Percentiles rank a stretch among this genome's conserved stretches.
Evolutionary conservation across 1,140 invertebrate genomes (phyloP).

Genomic region (Pemphigus obesinymphae): DNA sequence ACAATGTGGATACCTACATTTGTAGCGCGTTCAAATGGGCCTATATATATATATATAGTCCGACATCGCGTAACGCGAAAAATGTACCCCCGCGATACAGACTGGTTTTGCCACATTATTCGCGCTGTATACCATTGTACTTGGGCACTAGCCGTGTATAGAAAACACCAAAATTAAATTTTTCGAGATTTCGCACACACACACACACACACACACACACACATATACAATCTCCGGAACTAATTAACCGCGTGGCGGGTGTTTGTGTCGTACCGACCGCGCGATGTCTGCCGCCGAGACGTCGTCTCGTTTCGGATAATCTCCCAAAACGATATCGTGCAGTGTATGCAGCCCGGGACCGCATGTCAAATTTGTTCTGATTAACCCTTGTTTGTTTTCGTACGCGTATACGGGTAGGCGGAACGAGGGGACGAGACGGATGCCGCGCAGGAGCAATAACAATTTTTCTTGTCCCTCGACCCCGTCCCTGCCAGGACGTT

Average conservation of each 20-base stretch:
- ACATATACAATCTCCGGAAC: background rate
- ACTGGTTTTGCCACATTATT: too few species aligned
- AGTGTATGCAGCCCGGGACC: background rate
- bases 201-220: background rate
- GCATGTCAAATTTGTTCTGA: slow-evolving; percentile 1
- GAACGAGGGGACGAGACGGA: background rate
- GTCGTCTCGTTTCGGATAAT: slow-evolving; percentile 9
- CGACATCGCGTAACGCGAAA: too few species aligned
- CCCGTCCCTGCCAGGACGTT: background rate
- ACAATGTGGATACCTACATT: too few species aligned
- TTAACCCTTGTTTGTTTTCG: slow-evolving; percentile 27
- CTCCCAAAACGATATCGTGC: background rate
- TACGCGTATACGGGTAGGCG: background rate
- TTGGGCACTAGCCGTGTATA: too few species aligned
- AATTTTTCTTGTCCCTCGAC: slow-evolving; percentile 6
- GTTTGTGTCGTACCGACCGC: background rate
- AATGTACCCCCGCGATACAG: too few species aligned
- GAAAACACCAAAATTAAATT: background rate
- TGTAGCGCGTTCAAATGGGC: too few species aligned
- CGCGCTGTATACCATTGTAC: too few species aligned
- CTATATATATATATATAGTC: too few species aligned
- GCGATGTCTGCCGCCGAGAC: background rate
- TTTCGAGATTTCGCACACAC: background rate
- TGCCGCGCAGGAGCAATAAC: background rate
- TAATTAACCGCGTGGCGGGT: background rate